phyloP scores from a whole-genome alignment of 30 jellyfish, hydroid and myxozoan species.

The Rhopilema esculentum region DNA sequence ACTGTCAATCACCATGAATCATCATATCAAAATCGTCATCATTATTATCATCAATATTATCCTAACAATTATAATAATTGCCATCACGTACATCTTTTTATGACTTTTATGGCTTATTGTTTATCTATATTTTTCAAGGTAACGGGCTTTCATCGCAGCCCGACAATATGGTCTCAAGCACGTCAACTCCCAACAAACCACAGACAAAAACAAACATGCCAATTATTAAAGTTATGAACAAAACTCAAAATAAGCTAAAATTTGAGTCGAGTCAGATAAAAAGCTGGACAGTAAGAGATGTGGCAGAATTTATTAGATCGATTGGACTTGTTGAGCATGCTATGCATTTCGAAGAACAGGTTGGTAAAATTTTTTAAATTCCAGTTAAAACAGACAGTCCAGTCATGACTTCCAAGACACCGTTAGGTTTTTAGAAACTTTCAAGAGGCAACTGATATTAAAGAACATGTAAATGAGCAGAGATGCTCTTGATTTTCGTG shows the following conservation, averaged over 20 bases:
- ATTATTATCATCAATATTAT: too few species aligned
- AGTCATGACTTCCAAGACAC: too few species aligned
- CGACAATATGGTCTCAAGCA: conserved; percentile 11
- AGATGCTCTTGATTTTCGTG: too few species aligned
- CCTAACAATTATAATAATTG: too few species aligned
- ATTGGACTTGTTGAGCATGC: conserved; percentile 88
- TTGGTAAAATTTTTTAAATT: conserved; percentile 15
- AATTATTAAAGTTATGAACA: conserved; percentile 47
- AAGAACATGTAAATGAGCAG: too few species aligned
- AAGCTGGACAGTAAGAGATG: conserved; percentile 89
- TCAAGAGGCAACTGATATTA: too few species aligned
- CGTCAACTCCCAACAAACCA: conserved; percentile 12
- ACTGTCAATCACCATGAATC: too few species aligned
- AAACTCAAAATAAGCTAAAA: conserved; percentile 25
- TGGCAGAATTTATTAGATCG: conserved; percentile 72
- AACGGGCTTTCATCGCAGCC: neutral
- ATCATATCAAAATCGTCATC: too few species aligned
- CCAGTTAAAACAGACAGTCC: too few species aligned
- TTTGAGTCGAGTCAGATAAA: conserved; percentile 70
- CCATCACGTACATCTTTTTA: too few species aligned
- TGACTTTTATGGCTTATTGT: too few species aligned
- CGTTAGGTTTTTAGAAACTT: too few species aligned
- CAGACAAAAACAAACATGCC: conserved; percentile 44
- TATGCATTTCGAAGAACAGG: conserved; percentile 86
- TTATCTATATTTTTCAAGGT: neutral